Conservation (phyloP, 2,113 vertebrate species). For the Gymnorhina tibicen region DNA sequence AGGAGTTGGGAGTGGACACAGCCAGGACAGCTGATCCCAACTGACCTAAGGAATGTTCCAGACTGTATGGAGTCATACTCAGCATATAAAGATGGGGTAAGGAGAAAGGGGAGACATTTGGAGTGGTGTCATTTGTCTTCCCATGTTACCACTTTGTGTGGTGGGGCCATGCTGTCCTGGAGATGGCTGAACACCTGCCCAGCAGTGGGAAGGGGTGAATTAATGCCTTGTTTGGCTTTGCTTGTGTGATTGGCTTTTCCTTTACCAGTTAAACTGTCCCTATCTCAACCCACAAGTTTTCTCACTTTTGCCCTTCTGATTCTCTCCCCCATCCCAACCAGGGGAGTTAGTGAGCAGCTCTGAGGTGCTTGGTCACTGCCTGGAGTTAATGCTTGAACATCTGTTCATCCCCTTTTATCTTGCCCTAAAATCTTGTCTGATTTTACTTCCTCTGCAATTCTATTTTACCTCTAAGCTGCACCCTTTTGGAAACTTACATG, state of each 20-base stretch:
- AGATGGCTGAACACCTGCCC: background rate
- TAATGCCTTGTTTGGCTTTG: background rate
- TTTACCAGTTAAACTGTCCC: background rate
- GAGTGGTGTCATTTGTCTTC: background rate
- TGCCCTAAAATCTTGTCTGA: background rate
- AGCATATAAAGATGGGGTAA: background rate
- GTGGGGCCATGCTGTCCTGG: background rate
- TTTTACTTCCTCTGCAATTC: background rate
- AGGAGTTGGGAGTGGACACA: background rate
- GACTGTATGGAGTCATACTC: background rate
- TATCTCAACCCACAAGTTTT: background rate
- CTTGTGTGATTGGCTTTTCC: background rate
- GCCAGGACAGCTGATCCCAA: background rate
- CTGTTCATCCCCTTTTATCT: background rate
- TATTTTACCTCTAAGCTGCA: background rate
- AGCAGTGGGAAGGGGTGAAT: background rate
- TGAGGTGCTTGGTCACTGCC: background rate
- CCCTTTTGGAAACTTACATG: background rate
- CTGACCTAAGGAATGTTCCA: background rate
- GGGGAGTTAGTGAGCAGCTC: background rate
- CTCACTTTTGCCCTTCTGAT: background rate
- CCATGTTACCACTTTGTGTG: background rate
- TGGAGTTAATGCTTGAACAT: background rate
- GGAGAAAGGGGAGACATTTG: background rate
- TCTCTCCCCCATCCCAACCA: background rate